Percentiles rank a stretch among this genome's conserved stretches.
Evolutionary conservation across 2,888 invertebrate species (phyloP).

Genomic region (Pegoplata infirma): DNA sequence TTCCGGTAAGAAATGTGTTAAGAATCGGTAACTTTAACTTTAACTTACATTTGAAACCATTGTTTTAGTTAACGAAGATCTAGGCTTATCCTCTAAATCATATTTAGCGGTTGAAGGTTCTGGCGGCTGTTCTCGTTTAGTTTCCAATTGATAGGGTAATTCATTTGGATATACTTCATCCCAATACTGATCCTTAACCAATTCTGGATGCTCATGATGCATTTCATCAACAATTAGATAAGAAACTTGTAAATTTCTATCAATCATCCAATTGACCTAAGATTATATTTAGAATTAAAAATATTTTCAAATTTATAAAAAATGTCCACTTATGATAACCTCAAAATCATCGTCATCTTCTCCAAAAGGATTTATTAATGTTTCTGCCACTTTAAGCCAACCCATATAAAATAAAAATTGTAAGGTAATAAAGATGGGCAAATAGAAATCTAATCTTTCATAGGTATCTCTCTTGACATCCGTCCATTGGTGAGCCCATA

Average conservation of each 20-base stretch:
- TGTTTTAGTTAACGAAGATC: not conserved
- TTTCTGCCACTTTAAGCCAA: conserved; percentile 94
- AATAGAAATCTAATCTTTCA: conserved; percentile 85
- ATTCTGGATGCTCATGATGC: conserved; percentile 93
- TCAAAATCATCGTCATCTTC: conserved; percentile 95
- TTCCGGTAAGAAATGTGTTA: too few relatives aligned
- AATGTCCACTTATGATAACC: conserved; percentile 73
- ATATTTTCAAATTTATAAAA: too few relatives aligned
- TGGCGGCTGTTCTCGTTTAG: conserved; percentile 56
- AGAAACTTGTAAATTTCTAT: conserved; percentile 88
- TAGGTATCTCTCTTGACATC: conserved; percentile 79
- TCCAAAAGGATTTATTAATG: conserved; percentile 92
- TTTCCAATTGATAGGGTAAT: conserved; percentile 84
- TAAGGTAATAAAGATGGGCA: conserved; percentile 91
- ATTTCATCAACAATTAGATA: conserved; percentile 95
- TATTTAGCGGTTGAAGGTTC: conserved; percentile 58
- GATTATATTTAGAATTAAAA: not conserved
- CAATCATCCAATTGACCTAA: conserved; percentile 92
- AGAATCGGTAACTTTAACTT: too few relatives aligned
- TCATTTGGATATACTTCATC: conserved; percentile 91
- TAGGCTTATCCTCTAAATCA: conserved; percentile 65
- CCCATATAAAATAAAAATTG: conserved; percentile 93
- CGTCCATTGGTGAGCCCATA: conserved; percentile 93
- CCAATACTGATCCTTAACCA: conserved; percentile 93
- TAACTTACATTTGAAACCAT: not conserved